These are phyloP conservation scores for Collichthys lucidus DNA, from an alignment of 2,113 vertebrate species.

Conservation along the genomic window DNA sequence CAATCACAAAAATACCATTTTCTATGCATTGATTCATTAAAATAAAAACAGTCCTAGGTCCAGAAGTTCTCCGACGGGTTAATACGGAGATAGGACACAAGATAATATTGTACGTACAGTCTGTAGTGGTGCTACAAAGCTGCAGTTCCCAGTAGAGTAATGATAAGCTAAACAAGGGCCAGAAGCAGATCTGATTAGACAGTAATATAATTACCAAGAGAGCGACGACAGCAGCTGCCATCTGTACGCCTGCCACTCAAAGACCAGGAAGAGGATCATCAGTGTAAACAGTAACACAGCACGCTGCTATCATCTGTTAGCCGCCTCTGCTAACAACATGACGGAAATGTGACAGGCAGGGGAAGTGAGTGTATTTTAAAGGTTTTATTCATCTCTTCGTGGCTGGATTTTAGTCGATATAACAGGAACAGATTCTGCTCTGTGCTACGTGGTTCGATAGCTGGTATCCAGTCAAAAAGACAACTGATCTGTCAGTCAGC, in stretches of 20 bases:
- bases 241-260: constrained; percentile 11
- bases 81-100: too few species aligned
- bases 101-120: too few species aligned
- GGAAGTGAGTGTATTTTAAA: neutral
- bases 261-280: neutral
- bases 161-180: neutral
- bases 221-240: constrained; percentile 10
- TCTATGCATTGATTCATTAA: too few species aligned
- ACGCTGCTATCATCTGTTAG: neutral
- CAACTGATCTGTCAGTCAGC: neutral
- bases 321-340: neutral
- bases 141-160: neutral
- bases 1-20: too few species aligned
- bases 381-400: neutral
- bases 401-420: neutral
- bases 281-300: constrained; percentile 10
- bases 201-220: constrained; percentile 11
- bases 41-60: neutral
- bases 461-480: neutral
- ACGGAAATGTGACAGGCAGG: constrained; percentile 1
- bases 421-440: neutral
- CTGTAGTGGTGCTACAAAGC: neutral
- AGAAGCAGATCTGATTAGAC: constrained; percentile 10
- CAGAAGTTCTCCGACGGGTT: too few species aligned
- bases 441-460: neutral